phyloP scores from a whole-genome alignment of 2,113 vertebrate species.

The Sminthopsis crassicaudata region DNA sequence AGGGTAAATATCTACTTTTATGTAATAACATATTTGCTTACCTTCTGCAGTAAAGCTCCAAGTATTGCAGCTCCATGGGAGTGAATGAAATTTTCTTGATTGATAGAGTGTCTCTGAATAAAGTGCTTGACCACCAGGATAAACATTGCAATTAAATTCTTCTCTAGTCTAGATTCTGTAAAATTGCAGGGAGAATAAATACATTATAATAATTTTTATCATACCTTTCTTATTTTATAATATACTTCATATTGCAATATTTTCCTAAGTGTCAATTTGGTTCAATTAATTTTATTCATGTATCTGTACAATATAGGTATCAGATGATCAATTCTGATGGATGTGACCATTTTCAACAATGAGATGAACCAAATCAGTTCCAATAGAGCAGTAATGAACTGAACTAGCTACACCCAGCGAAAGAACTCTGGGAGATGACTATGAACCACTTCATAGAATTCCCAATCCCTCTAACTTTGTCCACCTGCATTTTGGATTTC shows the following conservation, averaged over 20 bases:
- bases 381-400: too few species aligned
- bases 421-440: too few species aligned
- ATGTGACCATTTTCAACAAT: too few species aligned
- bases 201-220: constrained; percentile 44
- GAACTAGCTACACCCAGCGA: too few species aligned
- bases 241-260: constrained; percentile 33
- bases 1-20: not conserved
- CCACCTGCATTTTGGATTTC: too few species aligned
- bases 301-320: constrained; percentile 16
- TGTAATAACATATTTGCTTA: constrained; percentile 68
- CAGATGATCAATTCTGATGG: too few species aligned
- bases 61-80: constrained; percentile 91
- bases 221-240: constrained; percentile 39
- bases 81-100: constrained; percentile 95
- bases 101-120: constrained; percentile 94
- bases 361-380: too few species aligned
- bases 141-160: constrained; percentile 95
- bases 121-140: constrained; percentile 96
- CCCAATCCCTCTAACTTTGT: too few species aligned
- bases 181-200: constrained; percentile 63
- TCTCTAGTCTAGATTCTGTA: constrained; percentile 96
- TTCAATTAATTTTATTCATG: constrained; percentile 32
- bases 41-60: constrained; percentile 95
- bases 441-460: too few species aligned
- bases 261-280: constrained; percentile 29